Conservation (phyloP, 1,140 invertebrate genomes). For the Babylonia areolata region DNA sequence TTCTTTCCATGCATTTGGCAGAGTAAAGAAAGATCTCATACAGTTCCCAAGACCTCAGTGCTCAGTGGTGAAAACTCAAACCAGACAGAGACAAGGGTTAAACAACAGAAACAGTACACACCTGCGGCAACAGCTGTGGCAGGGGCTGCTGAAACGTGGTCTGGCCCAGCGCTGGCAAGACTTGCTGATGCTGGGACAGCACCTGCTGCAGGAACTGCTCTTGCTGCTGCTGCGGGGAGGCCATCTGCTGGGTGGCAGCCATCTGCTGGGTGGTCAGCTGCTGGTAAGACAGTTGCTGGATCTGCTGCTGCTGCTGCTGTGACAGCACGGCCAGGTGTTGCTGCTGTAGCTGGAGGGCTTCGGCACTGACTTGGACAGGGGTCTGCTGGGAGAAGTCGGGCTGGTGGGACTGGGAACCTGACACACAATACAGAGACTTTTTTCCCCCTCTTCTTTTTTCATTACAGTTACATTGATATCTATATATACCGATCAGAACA, state of each 20-base stretch:
- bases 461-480: no score
- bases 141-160: slow-evolving; percentile 40
- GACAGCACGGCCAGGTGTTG: slow-evolving; percentile 50
- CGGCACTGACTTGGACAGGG: slow-evolving; percentile 40
- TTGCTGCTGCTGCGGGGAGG: slow-evolving; percentile 67
- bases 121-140: slow-evolving; percentile 49
- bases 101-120: neutral
- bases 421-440: neutral
- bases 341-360: slow-evolving; percentile 59
- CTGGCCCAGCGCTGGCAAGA: slow-evolving; percentile 42
- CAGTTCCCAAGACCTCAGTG: no score
- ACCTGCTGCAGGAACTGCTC: slow-evolving; percentile 76
- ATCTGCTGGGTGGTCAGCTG: slow-evolving; percentile 67
- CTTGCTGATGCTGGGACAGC: slow-evolving; percentile 60
- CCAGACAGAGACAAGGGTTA: neutral
- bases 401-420: slow-evolving; percentile 45
- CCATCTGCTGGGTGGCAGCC: slow-evolving; percentile 52
- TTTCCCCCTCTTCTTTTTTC: no score
- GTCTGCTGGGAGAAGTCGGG: slow-evolving; percentile 31
- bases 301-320: slow-evolving; percentile 64
- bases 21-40: no score
- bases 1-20: no score
- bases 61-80: no score
- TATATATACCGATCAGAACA: no score
- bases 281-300: slow-evolving; percentile 55